These are phyloP conservation scores for Penaeus indicus DNA, from an alignment of 1,140 invertebrate genomes.

Conservation along the genomic window DNA sequence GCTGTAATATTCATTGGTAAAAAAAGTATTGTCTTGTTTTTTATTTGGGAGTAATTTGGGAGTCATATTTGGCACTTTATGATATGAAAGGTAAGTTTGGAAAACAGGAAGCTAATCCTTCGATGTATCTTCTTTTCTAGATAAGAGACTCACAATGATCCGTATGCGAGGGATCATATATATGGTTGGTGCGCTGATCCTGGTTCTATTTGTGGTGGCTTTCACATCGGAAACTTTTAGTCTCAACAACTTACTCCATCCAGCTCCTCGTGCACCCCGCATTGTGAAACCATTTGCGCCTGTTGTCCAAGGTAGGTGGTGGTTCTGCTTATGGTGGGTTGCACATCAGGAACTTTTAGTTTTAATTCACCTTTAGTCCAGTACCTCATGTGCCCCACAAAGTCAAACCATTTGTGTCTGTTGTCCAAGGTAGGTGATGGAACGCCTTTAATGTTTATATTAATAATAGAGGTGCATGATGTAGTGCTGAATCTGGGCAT, in stretches of 20 bases:
- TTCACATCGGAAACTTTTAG: conserved; percentile 41
- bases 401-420: conserved; percentile 4
- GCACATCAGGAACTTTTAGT: conserved; percentile 26
- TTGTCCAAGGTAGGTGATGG: not conserved
- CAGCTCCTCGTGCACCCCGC: conserved; percentile 44
- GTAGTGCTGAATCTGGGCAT: too few species aligned
- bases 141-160: conserved; percentile 17
- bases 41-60: too few species aligned
- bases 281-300: conserved; percentile 30
- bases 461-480: too few species aligned
- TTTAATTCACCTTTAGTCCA: conserved; percentile 41
- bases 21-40: too few species aligned
- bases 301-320: not conserved
- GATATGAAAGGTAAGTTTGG: too few species aligned
- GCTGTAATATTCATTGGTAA: too few species aligned
- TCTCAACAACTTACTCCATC: conserved; percentile 47
- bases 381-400: conserved; percentile 38
- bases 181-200: conserved; percentile 23
- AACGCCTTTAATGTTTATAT: too few species aligned
- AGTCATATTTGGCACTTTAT: too few species aligned
- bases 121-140: not conserved
- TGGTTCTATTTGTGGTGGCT: conserved; percentile 41
- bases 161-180: conserved; percentile 29
- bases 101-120: not conserved
- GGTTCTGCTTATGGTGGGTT: not conserved